A percentile compares a stretch with the other conserved stretches of the same genome.
Conservation (phyloP, 2,797 vertebrate genomes). For the Limnodromus scolopaceus region DNA sequence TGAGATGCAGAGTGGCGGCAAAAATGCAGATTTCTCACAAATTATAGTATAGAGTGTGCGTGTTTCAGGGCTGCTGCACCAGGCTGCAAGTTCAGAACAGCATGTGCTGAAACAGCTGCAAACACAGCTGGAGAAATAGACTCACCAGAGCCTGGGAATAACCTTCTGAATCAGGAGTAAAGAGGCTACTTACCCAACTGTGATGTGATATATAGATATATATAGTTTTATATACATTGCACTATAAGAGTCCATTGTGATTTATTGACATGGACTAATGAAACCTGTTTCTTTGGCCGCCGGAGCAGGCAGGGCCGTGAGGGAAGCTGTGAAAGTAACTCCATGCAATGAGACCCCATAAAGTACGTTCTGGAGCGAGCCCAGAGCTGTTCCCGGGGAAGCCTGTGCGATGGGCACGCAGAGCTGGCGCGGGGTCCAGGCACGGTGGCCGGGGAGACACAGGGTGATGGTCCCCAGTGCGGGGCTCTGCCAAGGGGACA, state of each 20-base stretch:
- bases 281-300: background rate
- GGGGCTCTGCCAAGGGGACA: background rate
- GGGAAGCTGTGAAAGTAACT: background rate
- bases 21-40: background rate
- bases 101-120: background rate
- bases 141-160: background rate
- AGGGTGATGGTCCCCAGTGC: background rate
- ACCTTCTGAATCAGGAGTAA: background rate
- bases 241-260: fast-evolving
- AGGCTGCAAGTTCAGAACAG: fast-evolving
- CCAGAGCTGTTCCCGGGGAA: fast-evolving
- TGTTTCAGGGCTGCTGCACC: background rate
- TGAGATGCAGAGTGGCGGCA: background rate
- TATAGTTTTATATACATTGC: fast-evolving
- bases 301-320: fast-evolving
- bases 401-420: fast-evolving
- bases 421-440: fast-evolving
- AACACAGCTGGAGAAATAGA: fast-evolving
- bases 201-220: fast-evolving
- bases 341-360: background rate
- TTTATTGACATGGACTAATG: background rate
- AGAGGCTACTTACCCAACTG: background rate
- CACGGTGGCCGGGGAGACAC: background rate
- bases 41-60: background rate
- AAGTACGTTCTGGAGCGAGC: fast-evolving